Evolutionary conservation across 2,113 vertebrate genomes (phyloP), one percentile per base, ranked within the genome.

Genomic region (Sterna hirundo): DNA sequence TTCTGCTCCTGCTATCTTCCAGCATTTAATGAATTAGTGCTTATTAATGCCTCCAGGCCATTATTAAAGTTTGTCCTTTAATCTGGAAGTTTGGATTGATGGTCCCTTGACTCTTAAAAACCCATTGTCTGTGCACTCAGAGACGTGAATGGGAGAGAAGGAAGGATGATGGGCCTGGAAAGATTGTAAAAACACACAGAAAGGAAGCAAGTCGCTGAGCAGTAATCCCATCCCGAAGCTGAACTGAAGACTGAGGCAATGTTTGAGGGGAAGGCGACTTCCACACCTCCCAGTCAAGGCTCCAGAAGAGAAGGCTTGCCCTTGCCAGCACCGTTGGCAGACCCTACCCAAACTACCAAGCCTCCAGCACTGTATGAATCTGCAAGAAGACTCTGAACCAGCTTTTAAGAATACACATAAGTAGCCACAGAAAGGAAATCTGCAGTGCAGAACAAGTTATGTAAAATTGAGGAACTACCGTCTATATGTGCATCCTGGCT

Each of bases 11-110:
- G 49, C 26, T 86, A 49, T 71, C 68, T 93, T 84, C 69, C 90
- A 85, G 52, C 62, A 82, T 93, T 90, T 88, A 96, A 97, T 96
- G 34, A 78, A 96, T 96, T 96, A 92, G 15, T 64, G n/a, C 30
- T 96, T 95, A 85, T 86, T 94, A 90, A 83, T 65, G 49, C 19
- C 75, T 69, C n/a, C 65, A 79, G 65, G 36, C 44, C 86, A 34
- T 96, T 94, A 92, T 83, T 44, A 93, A 88, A 96, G 87, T 66
- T 82, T 93, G 81, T 46, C 4, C 70, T 78, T 91, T 93, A 71
- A 75, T 95, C 40, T 97, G 72, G 15, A 92, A 85, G 47, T 55
- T 72, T 95, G 54, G 90, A 85, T 51, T 93, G 81, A 72, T 95
- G 40, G 72, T 86, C 76, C 11, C 21, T 27, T 77, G 74, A 81